A percentile compares a stretch with the other conserved stretches of the same genome.
Evolutionary conservation across 35 echinoderm and acorn worm species (phyloP).

Genomic region (Holothuria glaberrima): DNA sequence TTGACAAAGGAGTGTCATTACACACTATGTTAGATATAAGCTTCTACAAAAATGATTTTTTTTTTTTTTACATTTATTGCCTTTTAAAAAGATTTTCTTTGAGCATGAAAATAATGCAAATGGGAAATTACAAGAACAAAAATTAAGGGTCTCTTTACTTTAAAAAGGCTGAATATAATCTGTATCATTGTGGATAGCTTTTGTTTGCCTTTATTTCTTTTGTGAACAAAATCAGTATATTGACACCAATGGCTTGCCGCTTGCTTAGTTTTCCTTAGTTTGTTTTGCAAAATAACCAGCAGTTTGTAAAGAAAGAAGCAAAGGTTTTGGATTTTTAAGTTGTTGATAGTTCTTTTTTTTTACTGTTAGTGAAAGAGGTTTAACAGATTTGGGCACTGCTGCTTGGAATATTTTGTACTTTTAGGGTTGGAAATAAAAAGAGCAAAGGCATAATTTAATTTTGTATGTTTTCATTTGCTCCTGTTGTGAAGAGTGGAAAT

Average conservation of each 20-base stretch:
- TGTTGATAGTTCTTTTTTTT: constrained; percentile 56
- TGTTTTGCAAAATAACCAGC: too few species aligned
- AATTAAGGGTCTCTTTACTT: constrained; percentile 14
- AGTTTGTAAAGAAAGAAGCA: constrained; percentile 27
- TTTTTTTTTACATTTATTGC: neutral
- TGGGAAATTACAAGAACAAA: too few species aligned
- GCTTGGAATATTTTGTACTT: constrained; percentile 59
- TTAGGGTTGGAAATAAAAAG: constrained; percentile 60
- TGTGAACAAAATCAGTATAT: neutral
- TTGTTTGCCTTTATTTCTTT: neutral
- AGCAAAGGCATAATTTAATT: constrained; percentile 41
- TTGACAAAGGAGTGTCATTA: constrained; percentile 37
- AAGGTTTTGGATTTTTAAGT: constrained; percentile 31
- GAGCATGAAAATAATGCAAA: constrained; percentile 40
- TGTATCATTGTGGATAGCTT: constrained; percentile 1
- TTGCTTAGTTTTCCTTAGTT: neutral
- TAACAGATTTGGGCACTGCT: constrained; percentile 52
- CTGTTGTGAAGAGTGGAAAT: too few species aligned
- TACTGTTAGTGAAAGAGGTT: constrained; percentile 51
- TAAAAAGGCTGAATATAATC: constrained; percentile 4
- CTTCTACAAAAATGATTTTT: constrained; percentile 29
- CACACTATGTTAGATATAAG: constrained; percentile 16
- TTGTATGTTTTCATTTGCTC: too few species aligned
- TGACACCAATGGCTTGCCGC: neutral
- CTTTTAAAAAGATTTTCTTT: constrained; percentile 39